Base-by-base conservation (phyloP, 2,797 vertebrate species). In the Acanthurus tractus region DNA sequence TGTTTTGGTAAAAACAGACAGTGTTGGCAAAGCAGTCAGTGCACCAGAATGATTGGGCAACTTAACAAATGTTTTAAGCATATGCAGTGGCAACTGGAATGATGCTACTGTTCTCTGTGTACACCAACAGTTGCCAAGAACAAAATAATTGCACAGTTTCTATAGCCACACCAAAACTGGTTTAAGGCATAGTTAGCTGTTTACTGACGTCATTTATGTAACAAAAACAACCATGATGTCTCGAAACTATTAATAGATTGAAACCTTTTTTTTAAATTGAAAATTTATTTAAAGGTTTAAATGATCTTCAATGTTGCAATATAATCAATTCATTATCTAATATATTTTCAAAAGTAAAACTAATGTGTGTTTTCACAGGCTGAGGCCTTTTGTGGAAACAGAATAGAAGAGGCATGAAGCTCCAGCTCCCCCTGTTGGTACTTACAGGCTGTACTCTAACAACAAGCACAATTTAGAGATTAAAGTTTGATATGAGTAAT, bases 401-500 rank as follows among this genome's bases (percentile, higher is more conserved):
- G n/a, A 9, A n/a, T 45, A 46, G 38, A 46, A 3, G 36, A 49
- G 55, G 11, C 2, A 40, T 40, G 38, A 40, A 40, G n/a, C 76
- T 77, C 38, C 59, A 58, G 63, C 67, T 0, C 74, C 83, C 74
- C 49, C 84, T 86, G 62, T 71, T 71, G 76, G 73, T 44, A 69
- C 59, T 69, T 1, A 22, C 2, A 0, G 11, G 34, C 23, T 63
- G 17, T 13, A 17, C 20, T 42, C 25, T 3, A 49, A 59, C 40
- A 57, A n/a, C 12, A 64, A 25, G 4, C 9, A 36, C 13, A 49
- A 20, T 7, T 53, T 18, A 36, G 3, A 54, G 13, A 22, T 36
- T 23, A 2, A 44, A 45, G 7, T 57, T 68, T 55, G 4, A 40
- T 8, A 45, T 12, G 7, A 18, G 5, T 14, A 20, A 44, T 2